phyloP scores from a whole-genome alignment of 2,113 vertebrate species.

The Monarcha castaneiventris region DNA sequence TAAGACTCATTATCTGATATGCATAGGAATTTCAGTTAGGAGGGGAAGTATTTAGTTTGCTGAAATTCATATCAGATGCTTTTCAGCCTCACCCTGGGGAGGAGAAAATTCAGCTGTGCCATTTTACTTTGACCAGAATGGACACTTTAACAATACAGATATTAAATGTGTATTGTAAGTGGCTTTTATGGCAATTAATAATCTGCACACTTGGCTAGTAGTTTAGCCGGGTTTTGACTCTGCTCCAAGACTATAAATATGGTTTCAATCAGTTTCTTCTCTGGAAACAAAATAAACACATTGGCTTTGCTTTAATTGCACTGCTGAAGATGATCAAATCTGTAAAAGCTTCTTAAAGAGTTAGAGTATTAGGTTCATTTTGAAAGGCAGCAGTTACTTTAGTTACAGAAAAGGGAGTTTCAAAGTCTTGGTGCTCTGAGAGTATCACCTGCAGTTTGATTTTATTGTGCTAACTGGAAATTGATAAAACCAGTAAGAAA shows the following conservation, averaged over 20 bases:
- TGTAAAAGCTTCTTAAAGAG: background rate
- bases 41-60: background rate
- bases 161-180: constrained; percentile 10
- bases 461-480: background rate
- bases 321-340: background rate
- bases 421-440: background rate
- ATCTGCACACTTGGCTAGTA: constrained; percentile 2
- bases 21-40: background rate
- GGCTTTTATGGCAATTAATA: constrained; percentile 59
- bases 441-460: background rate
- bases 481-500: background rate
- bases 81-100: background rate
- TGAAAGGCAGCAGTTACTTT: background rate
- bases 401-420: background rate
- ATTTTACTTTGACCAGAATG: constrained; percentile 18
- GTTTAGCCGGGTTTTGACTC: constrained; percentile 34
- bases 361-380: background rate
- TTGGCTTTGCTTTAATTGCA: constrained; percentile 2
- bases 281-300: background rate
- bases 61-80: background rate
- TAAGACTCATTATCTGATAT: background rate
- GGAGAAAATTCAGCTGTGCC: constrained; percentile 8
- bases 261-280: constrained; percentile 33
- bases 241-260: constrained; percentile 11
- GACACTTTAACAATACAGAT: constrained; percentile 16